Percentiles rank a stretch among this genome's conserved stretches.
phyloP scores from a whole-genome alignment of 2,113 vertebrate species.

The Heteronetta atricapilla region DNA sequence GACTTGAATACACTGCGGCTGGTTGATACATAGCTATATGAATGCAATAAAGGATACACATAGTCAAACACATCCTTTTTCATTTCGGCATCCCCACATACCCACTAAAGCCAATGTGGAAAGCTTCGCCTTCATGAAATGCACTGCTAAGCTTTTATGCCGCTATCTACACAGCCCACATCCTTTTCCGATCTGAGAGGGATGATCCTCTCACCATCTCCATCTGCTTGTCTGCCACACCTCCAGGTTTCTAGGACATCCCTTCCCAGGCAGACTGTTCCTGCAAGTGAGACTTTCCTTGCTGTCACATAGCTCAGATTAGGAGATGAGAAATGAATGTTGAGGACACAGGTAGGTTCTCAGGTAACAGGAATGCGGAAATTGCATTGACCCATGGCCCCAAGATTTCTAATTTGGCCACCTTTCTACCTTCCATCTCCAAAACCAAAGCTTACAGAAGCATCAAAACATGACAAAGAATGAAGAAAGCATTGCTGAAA shows the following conservation, averaged over 20 bases:
- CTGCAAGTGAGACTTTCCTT: slow-evolving; percentile 3
- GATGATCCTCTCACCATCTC: slow-evolving; percentile 20
- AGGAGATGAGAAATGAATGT: neutral
- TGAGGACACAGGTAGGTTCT: neutral
- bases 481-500: neutral
- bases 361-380: neutral
- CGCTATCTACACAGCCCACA: neutral
- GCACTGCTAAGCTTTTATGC: neutral
- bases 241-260: slow-evolving; percentile 41
- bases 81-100: neutral
- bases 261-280: slow-evolving; percentile 19
- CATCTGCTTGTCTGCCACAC: slow-evolving; percentile 61
- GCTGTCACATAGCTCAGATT: neutral
- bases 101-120: neutral
- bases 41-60: neutral
- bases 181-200: neutral
- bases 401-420: neutral
- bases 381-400: neutral
- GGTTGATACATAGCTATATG: neutral
- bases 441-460: neutral
- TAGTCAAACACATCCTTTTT: neutral
- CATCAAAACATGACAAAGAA: neutral
- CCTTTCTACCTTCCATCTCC: neutral
- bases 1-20: neutral
- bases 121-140: neutral